Percentiles rank a stretch among this genome's conserved stretches.
These are phyloP conservation scores for Coronaproctus castanopsis DNA, from an alignment of 2,888 invertebrate species.

Conservation along the genomic window DNA sequence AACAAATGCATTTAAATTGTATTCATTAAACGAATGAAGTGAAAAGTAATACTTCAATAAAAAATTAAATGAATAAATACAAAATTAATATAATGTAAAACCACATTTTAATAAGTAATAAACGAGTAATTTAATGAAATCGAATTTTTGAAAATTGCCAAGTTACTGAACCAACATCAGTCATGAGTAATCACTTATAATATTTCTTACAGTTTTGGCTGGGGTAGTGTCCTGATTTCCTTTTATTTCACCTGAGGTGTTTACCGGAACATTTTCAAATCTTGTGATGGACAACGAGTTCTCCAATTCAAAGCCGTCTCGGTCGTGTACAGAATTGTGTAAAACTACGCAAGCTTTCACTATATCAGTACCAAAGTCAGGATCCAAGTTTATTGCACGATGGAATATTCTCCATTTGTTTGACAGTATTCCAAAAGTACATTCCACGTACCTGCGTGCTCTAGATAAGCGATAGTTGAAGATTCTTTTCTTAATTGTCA, in stretches of 20 bases:
- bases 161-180: constrained; percentile 12
- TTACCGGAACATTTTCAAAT: constrained; percentile 15
- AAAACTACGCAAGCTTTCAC: constrained; percentile 21
- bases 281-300: constrained; percentile 18
- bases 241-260: constrained; percentile 8
- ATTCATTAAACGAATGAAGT: too few relatives aligned
- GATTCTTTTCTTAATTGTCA: constrained; percentile 17
- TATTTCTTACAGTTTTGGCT: constrained; percentile 18
- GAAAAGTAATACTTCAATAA: too few relatives aligned
- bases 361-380: constrained; percentile 19
- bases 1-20: too few relatives aligned
- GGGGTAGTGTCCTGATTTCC: constrained; percentile 11
- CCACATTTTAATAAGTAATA: too few relatives aligned
- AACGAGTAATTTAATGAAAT: too few relatives aligned
- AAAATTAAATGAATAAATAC: too few relatives aligned
- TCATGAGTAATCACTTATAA: too few relatives aligned
- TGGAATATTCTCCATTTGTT: too few relatives aligned
- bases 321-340: constrained; percentile 18
- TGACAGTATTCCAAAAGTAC: constrained; percentile 20
- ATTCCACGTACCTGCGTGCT: constrained; percentile 19
- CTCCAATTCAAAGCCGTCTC: constrained; percentile 17
- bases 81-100: too few relatives aligned
- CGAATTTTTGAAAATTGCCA: constrained; percentile 17
- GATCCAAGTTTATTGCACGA: constrained; percentile 22
- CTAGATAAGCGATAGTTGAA: constrained; percentile 20